phyloP scores from a whole-genome alignment of 2,797 vertebrate genomes.

The Neostethus bicornis region DNA sequence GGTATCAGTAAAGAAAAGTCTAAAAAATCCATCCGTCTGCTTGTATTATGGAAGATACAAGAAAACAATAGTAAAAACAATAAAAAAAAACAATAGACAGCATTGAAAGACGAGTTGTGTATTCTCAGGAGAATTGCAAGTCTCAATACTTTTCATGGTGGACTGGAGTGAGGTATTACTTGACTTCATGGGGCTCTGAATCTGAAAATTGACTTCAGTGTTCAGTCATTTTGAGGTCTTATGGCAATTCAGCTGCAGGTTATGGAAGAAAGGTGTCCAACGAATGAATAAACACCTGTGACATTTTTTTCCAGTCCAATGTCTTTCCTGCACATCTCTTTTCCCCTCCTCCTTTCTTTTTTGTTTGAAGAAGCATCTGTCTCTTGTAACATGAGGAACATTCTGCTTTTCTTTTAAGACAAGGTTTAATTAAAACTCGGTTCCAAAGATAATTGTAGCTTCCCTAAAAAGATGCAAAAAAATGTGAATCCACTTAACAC shows the following conservation, averaged over 20 bases:
- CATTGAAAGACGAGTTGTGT: conserved; percentile 56
- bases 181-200: conserved; percentile 72
- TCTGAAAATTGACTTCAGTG: conserved; percentile 77
- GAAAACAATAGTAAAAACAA: conserved; percentile 57
- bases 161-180: conserved; percentile 64
- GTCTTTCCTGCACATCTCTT: conserved; percentile 28
- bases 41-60: conserved; percentile 23
- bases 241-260: conserved; percentile 70
- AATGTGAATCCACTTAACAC: conserved; percentile 6
- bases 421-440: neutral
- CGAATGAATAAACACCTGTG: conserved; percentile 73
- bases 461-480: neutral
- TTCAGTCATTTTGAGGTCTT: conserved; percentile 74
- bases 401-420: conserved; percentile 10
- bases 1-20: conserved; percentile 21
- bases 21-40: conserved; percentile 30
- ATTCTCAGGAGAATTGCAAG: conserved; percentile 51
- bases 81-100: too few relatives aligned
- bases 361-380: conserved; percentile 6
- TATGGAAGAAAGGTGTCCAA: conserved; percentile 72
- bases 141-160: conserved; percentile 65
- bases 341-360: conserved; percentile 21
- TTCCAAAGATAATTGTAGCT: conserved; percentile 10
- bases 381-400: neutral
- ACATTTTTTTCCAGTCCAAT: conserved; percentile 67